Evolutionary conservation across 1,140 invertebrate genomes (phyloP).

Genomic region (Metaphire vulgaris): DNA sequence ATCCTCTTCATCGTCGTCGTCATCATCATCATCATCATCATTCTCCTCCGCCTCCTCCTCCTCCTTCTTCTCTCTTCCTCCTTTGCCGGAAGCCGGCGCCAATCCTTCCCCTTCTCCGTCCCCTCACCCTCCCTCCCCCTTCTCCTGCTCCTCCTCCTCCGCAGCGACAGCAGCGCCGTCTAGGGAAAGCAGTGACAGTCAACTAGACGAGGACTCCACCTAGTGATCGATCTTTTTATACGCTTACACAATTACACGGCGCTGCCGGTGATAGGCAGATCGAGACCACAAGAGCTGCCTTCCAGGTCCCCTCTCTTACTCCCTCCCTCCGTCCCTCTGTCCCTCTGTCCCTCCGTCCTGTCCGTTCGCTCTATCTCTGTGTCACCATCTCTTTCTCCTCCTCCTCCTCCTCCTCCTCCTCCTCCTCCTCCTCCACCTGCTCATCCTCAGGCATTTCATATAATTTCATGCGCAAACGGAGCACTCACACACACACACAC

Average conservation of each 20-base stretch:
- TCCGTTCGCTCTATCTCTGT: background rate
- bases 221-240: constrained; percentile 1
- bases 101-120: background rate
- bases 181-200: background rate
- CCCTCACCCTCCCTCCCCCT: background rate
- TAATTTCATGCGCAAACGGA: background rate
- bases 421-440: background rate
- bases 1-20: no score
- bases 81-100: background rate
- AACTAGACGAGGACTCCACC: background rate
- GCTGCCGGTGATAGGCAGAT: background rate
- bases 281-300: background rate
- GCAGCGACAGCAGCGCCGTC: no score
- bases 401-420: background rate
- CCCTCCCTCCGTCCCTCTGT: background rate
- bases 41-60: background rate
- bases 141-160: background rate
- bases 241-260: background rate
- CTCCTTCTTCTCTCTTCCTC: background rate
- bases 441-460: background rate
- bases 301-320: background rate
- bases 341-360: background rate
- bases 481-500: background rate
- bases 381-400: background rate
- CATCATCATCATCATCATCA: no score